Evolutionary conservation across 2,113 vertebrate species (phyloP).

Genomic region (Machaerirhynchus nigripectus): DNA sequence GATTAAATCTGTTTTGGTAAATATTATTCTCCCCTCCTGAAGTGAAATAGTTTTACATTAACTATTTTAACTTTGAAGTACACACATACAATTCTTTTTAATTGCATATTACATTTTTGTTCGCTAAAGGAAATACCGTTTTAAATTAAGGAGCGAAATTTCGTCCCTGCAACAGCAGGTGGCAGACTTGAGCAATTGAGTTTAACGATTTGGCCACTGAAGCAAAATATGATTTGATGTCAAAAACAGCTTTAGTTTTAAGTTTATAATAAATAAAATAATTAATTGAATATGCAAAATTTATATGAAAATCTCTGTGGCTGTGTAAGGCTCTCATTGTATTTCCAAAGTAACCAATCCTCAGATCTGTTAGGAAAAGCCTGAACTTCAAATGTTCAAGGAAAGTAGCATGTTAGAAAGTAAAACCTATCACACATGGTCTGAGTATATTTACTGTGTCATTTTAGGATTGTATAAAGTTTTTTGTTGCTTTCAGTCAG

Average conservation of each 20-base stretch:
- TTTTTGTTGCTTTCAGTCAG: not conserved
- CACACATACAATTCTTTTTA: not conserved
- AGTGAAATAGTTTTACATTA: not conserved
- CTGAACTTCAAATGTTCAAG: not conserved
- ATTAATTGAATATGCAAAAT: not conserved
- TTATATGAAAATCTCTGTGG: not conserved
- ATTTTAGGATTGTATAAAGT: not conserved
- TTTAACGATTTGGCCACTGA: not conserved
- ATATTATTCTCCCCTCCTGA: not conserved
- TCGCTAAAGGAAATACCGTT: not conserved
- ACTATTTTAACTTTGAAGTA: not conserved
- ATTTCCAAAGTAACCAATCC: not conserved
- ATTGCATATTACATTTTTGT: not conserved
- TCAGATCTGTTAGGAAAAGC: not conserved
- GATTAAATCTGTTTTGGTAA: not conserved
- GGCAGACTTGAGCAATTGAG: slow-evolving; percentile 13
- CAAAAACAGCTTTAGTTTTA: not conserved
- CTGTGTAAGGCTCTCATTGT: too few relatives aligned
- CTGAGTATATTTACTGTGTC: not conserved
- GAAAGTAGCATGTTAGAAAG: not conserved
- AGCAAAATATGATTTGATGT: not conserved
- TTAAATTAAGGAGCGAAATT: not conserved
- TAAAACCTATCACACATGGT: not conserved
- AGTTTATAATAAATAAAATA: not conserved
- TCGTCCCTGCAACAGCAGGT: slow-evolving; percentile 30